These are phyloP conservation scores for Bombus confusus DNA, from an alignment of 1,140 invertebrate species.

Conservation along the genomic window DNA sequence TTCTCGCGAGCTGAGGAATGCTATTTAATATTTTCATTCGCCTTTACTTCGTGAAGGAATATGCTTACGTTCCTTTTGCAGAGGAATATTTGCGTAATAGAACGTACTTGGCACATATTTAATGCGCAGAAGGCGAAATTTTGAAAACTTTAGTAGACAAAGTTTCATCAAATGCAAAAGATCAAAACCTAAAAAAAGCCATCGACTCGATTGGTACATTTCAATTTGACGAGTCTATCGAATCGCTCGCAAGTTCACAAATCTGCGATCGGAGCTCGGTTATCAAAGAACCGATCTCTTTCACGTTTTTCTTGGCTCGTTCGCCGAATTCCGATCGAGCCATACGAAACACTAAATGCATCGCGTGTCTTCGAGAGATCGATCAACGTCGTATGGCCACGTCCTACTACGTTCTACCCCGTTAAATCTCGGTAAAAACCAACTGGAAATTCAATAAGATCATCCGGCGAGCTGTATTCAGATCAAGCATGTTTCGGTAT, in stretches of 20 bases:
- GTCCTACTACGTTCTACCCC: neutral
- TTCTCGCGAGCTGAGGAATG: neutral
- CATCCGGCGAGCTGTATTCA: neutral
- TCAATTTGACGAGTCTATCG: neutral
- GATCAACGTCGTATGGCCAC: slow-evolving; percentile 4
- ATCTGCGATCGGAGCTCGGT: neutral
- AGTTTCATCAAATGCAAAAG: neutral
- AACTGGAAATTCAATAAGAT: slow-evolving; percentile 15
- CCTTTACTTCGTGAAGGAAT: no score
- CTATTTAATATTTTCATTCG: neutral
- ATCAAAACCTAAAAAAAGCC: neutral
- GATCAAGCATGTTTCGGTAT: slow-evolving; percentile 21
- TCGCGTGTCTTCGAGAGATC: neutral
- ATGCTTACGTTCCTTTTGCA: no score
- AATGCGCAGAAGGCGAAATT: no score
- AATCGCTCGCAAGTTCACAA: neutral
- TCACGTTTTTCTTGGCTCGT: neutral
- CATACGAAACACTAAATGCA: neutral
- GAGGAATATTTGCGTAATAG: no score
- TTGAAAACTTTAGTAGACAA: no score
- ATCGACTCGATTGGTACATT: neutral
- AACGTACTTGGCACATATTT: no score
- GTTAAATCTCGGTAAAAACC: neutral
- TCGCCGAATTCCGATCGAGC: neutral
- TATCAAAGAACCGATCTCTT: neutral